A percentile compares a stretch with the other conserved stretches of the same genome.
Evolutionary conservation across 1,140 invertebrate species (phyloP).

Genomic region (Bombus breviceps): DNA sequence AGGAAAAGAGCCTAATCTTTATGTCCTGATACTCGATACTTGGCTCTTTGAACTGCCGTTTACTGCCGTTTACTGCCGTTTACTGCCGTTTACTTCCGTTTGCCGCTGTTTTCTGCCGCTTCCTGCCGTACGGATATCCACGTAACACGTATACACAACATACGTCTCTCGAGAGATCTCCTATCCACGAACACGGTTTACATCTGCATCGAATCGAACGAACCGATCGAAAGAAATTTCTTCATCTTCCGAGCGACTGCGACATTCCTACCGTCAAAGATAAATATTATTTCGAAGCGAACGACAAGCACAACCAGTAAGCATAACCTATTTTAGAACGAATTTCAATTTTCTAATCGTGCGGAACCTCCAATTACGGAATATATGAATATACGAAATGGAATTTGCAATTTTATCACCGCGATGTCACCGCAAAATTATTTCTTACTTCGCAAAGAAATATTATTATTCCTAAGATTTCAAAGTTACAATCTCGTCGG

Average conservation of each 20-base stretch:
- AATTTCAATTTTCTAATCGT: background rate
- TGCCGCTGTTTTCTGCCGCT: background rate
- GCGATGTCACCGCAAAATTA: background rate
- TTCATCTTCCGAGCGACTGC: too few species aligned
- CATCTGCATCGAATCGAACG: too few species aligned
- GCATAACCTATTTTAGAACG: background rate
- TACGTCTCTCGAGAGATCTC: background rate
- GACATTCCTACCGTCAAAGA: background rate
- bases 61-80: constrained; percentile 4
- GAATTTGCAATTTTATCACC: background rate
- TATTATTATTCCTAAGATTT: background rate
- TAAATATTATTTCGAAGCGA: background rate
- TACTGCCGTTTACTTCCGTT: background rate
- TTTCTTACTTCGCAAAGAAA: background rate
- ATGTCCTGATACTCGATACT: constrained; percentile 62
- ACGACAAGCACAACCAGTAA: background rate
- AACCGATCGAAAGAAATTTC: too few species aligned
- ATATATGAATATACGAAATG: background rate
- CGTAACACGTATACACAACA: too few species aligned
- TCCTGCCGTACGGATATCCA: constrained; percentile 10
- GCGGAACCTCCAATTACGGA: accelerated
- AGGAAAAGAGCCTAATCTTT: constrained; percentile 74
- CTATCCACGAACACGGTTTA: background rate
- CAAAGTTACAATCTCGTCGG: background rate
- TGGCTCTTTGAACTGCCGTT: constrained; percentile 19